Evolutionary conservation across 2,113 vertebrate genomes (phyloP), one percentile per base, ranked within the genome.

Genomic region (Tringa solitaria): DNA sequence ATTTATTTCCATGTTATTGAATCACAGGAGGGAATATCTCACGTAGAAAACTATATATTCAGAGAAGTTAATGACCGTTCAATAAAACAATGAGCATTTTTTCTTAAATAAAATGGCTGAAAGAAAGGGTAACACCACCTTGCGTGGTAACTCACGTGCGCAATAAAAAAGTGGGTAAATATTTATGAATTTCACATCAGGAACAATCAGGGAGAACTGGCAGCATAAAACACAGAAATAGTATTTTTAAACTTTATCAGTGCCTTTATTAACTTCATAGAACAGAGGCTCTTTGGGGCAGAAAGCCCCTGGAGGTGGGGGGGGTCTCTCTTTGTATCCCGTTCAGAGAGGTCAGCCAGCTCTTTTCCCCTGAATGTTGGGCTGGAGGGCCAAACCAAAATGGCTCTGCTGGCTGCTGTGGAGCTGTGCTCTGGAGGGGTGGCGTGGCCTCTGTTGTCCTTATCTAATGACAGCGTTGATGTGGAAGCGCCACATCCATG

Each of bases 21-120:
- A 89, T 83, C 90, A 94, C 67, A 94, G 51, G 74, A 81, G 90
- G 92, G 78, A 95, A 64, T 82, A 76, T 22, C 22, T 95, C 37
- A 28, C 28, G 32, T 57, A 86, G 68, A 83, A 93, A 93, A 86
- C 70, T 33, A 15, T 73, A 50, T 93, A 95, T 88, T 57, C 54
- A 50, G 59, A 32, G 6, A 86, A 92, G 90, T 63, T 59, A 84
- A 95, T 63, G 60, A 59, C 41, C 22, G 35, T 90, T 93, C 86
- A 83, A 77, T 74, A 48, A 74, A 93, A 74, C 20, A 88, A 76
- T 56, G 12, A 63, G 8, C 4, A 20, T 59, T 69, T 84, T 72
- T 80, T 33, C 59, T 83, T 79, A 93, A 90, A 80, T 77, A 70
- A 74, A 68, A 86, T 41, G 41, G 46, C 64, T 74, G 43, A 74